These are phyloP conservation scores for Onychostruthus taczanowskii DNA, from an alignment of 2,113 vertebrate genomes.

Conservation along the genomic window DNA sequence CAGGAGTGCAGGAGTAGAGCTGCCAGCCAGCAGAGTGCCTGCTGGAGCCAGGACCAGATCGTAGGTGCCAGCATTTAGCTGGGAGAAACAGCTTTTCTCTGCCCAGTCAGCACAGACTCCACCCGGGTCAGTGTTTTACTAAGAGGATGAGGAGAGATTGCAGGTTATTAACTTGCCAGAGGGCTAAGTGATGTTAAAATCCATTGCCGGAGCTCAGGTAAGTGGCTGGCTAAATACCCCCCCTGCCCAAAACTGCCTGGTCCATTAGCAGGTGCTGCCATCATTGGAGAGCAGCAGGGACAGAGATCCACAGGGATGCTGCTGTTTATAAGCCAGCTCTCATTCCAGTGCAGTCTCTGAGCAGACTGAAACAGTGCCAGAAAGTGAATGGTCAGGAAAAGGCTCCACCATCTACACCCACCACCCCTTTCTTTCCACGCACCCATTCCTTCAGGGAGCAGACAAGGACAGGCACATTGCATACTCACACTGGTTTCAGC, in stretches of 20 bases:
- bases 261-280: not conserved
- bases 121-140: not conserved
- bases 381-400: not conserved
- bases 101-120: not conserved
- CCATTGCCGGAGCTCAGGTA: not conserved
- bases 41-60: not conserved
- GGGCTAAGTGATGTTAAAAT: not conserved
- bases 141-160: not conserved
- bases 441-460: not conserved
- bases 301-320: rapidly evolving
- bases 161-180: not conserved
- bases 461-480: not conserved
- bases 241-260: not conserved
- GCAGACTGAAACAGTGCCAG: not conserved
- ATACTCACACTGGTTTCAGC: not conserved
- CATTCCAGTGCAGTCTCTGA: not conserved
- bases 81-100: not conserved
- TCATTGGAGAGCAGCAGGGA: rapidly evolving
- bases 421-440: not conserved
- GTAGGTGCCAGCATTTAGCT: not conserved
- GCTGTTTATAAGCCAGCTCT: not conserved
- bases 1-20: not conserved
- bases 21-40: not conserved
- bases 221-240: not conserved
- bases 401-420: not conserved